phyloP scores from a whole-genome alignment of 1,140 invertebrate species.

The Notospermus geniculatus region DNA sequence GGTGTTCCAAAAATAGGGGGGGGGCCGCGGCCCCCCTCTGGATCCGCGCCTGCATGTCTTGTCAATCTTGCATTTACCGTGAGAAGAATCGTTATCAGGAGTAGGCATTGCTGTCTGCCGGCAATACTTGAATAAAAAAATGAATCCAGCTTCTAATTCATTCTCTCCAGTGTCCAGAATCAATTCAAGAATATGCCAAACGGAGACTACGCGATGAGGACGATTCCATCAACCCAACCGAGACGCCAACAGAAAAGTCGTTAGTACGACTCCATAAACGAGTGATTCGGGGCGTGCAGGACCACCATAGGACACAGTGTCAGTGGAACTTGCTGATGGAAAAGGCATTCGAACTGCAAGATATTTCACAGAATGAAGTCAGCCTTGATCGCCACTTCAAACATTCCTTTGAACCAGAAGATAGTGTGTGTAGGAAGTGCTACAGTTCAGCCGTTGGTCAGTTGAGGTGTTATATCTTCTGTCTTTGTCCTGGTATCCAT shows the following conservation, averaged over 20 bases:
- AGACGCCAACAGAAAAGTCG: conserved; percentile 59
- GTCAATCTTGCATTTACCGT: too few species aligned
- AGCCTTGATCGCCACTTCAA: conserved; percentile 57
- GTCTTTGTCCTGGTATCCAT: too few species aligned
- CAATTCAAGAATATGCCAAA: conserved; percentile 34
- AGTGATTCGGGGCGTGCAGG: conserved; percentile 56
- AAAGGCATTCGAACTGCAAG: conserved; percentile 74
- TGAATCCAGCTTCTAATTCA: too few species aligned
- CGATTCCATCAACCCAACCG: conserved; percentile 66
- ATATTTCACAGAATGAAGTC: conserved; percentile 76
- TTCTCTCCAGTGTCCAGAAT: conserved; percentile 52
- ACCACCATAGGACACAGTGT: conserved; percentile 71
- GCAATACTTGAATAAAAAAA: too few species aligned
- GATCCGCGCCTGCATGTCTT: too few species aligned
- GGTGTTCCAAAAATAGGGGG: too few species aligned
- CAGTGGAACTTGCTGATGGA: conserved; percentile 87
- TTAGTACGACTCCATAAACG: conserved; percentile 71
- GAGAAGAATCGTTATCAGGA: too few species aligned
- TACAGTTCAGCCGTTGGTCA: conserved; percentile 46
- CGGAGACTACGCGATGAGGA: conserved; percentile 50
- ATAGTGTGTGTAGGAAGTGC: conserved; percentile 23
- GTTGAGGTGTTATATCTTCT: neutral
- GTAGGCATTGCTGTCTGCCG: too few species aligned
- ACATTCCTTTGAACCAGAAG: conserved; percentile 7
- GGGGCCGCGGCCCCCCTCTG: too few species aligned